phyloP scores from a whole-genome alignment of 2,113 vertebrate species.

The Microtus oregoni region DNA sequence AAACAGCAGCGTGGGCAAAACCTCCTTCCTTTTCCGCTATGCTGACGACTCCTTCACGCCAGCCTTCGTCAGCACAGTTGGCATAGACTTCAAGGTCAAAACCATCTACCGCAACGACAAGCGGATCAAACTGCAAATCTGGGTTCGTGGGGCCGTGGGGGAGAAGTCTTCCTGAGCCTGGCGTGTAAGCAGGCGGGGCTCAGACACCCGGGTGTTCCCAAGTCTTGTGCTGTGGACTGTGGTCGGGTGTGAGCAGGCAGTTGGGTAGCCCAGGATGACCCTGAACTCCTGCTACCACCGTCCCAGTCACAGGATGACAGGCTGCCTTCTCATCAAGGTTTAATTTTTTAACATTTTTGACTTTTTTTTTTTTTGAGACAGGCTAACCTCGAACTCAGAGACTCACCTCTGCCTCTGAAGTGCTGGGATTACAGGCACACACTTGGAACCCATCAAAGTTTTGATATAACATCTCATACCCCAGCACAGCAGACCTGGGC shows the following conservation, averaged over 20 bases:
- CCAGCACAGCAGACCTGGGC: neutral
- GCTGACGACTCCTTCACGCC: conserved; percentile 94
- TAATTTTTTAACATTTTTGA: neutral
- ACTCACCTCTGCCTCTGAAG: neutral
- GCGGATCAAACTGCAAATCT: conserved; percentile 94
- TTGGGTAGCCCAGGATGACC: neutral
- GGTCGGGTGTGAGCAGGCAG: neutral
- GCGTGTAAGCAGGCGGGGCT: neutral
- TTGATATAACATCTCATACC: neutral
- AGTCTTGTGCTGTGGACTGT: neutral
- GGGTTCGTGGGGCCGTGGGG: conserved; percentile 85
- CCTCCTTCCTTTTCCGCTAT: conserved; percentile 94
- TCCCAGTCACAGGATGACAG: neutral
- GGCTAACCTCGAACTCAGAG: neutral
- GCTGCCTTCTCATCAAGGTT: neutral
- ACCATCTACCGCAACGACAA: conserved; percentile 94
- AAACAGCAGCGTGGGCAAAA: conserved; percentile 94
- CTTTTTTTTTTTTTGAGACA: neutral
- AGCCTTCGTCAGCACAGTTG: conserved; percentile 93
- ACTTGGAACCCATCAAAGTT: neutral
- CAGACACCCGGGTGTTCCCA: too few relatives aligned
- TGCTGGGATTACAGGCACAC: neutral
- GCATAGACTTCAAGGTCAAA: conserved; percentile 96
- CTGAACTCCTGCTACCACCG: neutral
- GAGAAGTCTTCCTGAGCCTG: neutral